Evolutionary conservation across 2,888 invertebrate genomes (phyloP).

Genomic region (Standfussiana lucernea): DNA sequence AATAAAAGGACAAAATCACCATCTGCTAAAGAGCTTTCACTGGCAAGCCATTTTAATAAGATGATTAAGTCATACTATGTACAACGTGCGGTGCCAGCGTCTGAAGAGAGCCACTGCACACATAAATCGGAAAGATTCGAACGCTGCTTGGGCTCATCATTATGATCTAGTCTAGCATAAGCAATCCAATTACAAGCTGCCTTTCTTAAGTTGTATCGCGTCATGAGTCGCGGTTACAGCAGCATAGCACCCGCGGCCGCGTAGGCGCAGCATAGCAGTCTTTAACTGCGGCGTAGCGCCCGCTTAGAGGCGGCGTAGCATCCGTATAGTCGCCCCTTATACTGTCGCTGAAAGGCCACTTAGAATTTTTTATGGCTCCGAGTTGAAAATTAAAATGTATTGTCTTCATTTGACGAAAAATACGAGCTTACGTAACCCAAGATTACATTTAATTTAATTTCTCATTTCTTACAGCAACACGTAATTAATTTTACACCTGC

Average conservation of each 20-base stretch:
- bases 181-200: not conserved
- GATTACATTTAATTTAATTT: not conserved
- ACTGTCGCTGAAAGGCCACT: not conserved
- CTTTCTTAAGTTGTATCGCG: not conserved
- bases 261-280: not conserved
- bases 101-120: too few species aligned
- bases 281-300: not conserved
- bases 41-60: too few species aligned
- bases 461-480: not conserved
- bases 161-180: not conserved
- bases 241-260: not conserved
- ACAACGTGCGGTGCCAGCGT: too few species aligned
- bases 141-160: too few species aligned
- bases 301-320: not conserved
- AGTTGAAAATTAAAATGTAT: not conserved
- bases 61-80: too few species aligned
- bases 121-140: too few species aligned
- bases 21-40: too few species aligned
- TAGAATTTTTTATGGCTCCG: not conserved
- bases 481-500: conserved; percentile 10
- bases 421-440: not conserved
- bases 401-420: not conserved
- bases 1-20: too few species aligned
- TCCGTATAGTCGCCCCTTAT: not conserved
- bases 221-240: not conserved